These are phyloP conservation scores for Ephydatia muelleri DNA, from an alignment of 37 sponge, comb jelly and placozoan genomes.

Conservation along the genomic window DNA sequence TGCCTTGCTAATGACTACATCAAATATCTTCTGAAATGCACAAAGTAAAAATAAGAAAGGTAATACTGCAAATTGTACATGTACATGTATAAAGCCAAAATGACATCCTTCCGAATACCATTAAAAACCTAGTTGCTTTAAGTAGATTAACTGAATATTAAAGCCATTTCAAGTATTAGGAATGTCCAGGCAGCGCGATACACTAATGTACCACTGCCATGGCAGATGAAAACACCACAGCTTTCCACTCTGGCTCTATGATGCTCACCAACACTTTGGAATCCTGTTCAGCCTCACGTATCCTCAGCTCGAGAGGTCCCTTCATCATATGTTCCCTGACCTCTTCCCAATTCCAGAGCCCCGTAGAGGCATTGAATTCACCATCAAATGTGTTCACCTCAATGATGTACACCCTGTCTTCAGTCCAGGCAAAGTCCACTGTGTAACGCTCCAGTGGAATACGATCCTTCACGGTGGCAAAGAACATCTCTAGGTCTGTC, in stretches of 20 bases:
- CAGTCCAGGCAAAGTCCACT: slow-evolving; percentile 47
- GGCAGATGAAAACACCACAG: slow-evolving; percentile 5
- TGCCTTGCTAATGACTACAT: too few relatives aligned
- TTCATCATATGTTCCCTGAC: slow-evolving; percentile 49
- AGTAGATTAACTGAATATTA: too few relatives aligned
- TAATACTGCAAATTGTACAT: too few relatives aligned
- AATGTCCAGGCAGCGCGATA: too few relatives aligned
- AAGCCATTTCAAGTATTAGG: too few relatives aligned
- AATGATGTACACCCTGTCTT: slow-evolving; percentile 29
- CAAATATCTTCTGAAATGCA: too few relatives aligned
- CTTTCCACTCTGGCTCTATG: slow-evolving; percentile 41
- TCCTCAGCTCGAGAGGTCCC: slow-evolving; percentile 28
- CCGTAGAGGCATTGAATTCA: slow-evolving; percentile 45
- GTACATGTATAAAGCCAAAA: too few relatives aligned
- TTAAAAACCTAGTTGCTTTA: too few relatives aligned
- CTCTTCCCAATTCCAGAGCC: slow-evolving; percentile 44
- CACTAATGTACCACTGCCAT: too few relatives aligned
- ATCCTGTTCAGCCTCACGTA: slow-evolving; percentile 18
- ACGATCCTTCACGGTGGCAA: neutral
- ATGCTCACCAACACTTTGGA: neutral
- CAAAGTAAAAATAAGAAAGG: too few relatives aligned
- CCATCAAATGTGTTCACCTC: slow-evolving; percentile 48
- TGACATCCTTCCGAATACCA: too few relatives aligned
- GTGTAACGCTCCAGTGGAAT: slow-evolving; percentile 44
- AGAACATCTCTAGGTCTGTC: slow-evolving; percentile 29